A percentile compares a stretch with the other conserved stretches of the same genome.
Conservation (phyloP, 2,797 vertebrate genomes). For the Pogonophryne albipinna region DNA sequence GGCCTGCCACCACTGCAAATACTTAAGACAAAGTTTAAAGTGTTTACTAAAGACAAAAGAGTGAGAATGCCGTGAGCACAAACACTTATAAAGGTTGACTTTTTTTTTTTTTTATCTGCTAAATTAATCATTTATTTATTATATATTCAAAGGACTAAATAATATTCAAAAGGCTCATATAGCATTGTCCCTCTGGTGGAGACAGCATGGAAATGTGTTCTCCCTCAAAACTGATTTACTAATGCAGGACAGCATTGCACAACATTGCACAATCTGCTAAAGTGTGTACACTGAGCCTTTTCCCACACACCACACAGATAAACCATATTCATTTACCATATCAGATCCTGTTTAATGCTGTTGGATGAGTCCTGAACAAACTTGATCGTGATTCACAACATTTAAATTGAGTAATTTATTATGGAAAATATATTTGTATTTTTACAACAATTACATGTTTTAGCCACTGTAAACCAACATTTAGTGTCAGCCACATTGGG, state of each 20-base stretch:
- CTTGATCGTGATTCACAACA: not conserved
- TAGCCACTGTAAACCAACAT: not conserved
- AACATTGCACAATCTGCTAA: not conserved
- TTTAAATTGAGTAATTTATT: conserved; percentile 1
- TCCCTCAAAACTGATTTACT: not conserved
- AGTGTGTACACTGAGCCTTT: not conserved
- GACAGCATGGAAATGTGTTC: not conserved
- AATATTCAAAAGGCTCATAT: not conserved
- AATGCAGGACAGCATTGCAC: not conserved
- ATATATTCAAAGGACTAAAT: not conserved
- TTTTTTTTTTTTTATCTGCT: too few relatives aligned
- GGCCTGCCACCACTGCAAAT: too few relatives aligned
- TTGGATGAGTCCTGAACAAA: not conserved
- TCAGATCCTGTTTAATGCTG: not conserved
- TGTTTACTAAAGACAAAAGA: too few relatives aligned
- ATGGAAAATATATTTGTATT: not conserved
- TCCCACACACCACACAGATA: too few relatives aligned
- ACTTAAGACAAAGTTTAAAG: too few relatives aligned
- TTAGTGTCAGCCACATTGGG: not conserved
- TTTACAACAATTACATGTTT: not conserved
- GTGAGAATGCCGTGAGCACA: not conserved
- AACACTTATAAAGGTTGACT: not conserved
- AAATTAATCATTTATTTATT: not conserved
- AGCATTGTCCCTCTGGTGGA: not conserved
- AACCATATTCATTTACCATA: too few relatives aligned